Evolutionary conservation across 92 coral and sea anemone genomes (phyloP), one percentile per base, ranked within the genome.

Genomic region (Parazoanthus atlanticus): DNA sequence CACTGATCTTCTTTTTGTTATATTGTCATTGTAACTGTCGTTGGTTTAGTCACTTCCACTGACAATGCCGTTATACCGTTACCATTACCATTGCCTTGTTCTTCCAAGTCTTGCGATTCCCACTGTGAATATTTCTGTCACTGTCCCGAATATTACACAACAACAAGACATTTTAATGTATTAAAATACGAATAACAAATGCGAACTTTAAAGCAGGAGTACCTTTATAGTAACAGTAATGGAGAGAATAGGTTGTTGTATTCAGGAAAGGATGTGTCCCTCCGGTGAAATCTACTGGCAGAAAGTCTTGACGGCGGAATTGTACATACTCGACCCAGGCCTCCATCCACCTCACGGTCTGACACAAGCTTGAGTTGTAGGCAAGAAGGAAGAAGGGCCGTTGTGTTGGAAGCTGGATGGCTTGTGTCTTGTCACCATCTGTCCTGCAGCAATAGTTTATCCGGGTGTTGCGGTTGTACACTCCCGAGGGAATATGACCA

Each of bases 321-420:
- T 49, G 85, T 81, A 81, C 2, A 30, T 0, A 81, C 85, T 81
- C 85, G 85, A 65, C 73, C 85, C 85, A 81, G 31, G 85, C 74
- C 49, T 81, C 85, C 85, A 81, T 81, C 85, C 85, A 81, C 65
- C 19, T 81, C 49, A 81, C 85, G 6, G 85, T 81, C 52, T 81
- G 85, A 23, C 85, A 81, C 36, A 81, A 47, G 38, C 73, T 56
- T 46, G 85, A 81, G 30, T 81, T 81, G 85, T 81, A 81, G 36
- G 85, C 74, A 64, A 81, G 73, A 81, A 81, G 85, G 49, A 81
- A 34, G 74, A 81, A 81, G 0, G 85, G 74, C 3, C 7, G 26
- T 31, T 19, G 36, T 29, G 85, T 56, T 5, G 85, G 85, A 19
- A 81, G 85, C 17, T 81, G 26, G 6, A 81, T 58, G 25, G 85